These are phyloP conservation scores for Sparidentex hasta DNA, from an alignment of 2,797 vertebrate genomes.

Conservation along the genomic window DNA sequence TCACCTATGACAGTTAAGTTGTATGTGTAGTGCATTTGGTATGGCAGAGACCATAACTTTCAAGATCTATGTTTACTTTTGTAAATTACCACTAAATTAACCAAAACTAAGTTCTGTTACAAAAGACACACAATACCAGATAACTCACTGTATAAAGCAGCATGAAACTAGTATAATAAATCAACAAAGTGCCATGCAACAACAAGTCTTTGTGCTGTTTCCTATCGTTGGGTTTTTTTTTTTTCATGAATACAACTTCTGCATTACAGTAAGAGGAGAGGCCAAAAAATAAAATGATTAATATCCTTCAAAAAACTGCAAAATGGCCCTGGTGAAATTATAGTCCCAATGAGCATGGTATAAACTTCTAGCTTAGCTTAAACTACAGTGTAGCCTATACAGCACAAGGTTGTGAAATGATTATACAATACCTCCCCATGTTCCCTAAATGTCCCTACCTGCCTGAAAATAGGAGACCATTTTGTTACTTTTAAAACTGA, in stretches of 20 bases:
- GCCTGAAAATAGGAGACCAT: not conserved
- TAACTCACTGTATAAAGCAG: not conserved
- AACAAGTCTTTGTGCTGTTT: not conserved
- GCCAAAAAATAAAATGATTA: not conserved
- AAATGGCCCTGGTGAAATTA: constrained; percentile 5
- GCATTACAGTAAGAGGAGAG: not conserved
- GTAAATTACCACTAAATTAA: not conserved
- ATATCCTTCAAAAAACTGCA: constrained; percentile 5
- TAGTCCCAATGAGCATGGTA: constrained; percentile 4
- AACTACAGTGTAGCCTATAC: constrained; percentile 41
- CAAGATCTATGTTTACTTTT: not conserved
- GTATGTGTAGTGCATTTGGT: not conserved
- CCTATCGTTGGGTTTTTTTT: not conserved
- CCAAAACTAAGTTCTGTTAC: not conserved
- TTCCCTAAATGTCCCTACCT: constrained; percentile 33
- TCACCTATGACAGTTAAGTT: not conserved
- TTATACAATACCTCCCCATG: constrained; percentile 48
- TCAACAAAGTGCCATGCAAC: not conserved
- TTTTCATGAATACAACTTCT: constrained; percentile 6
- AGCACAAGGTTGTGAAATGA: constrained; percentile 63
- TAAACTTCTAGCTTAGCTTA: constrained; percentile 21
- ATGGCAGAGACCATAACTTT: not conserved
- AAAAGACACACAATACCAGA: not conserved
- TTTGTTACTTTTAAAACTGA: not conserved
- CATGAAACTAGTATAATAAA: too few relatives aligned